These are phyloP conservation scores for Aphelenchoides fujianensis DNA, from an alignment of 1,140 invertebrate species.

Conservation along the genomic window DNA sequence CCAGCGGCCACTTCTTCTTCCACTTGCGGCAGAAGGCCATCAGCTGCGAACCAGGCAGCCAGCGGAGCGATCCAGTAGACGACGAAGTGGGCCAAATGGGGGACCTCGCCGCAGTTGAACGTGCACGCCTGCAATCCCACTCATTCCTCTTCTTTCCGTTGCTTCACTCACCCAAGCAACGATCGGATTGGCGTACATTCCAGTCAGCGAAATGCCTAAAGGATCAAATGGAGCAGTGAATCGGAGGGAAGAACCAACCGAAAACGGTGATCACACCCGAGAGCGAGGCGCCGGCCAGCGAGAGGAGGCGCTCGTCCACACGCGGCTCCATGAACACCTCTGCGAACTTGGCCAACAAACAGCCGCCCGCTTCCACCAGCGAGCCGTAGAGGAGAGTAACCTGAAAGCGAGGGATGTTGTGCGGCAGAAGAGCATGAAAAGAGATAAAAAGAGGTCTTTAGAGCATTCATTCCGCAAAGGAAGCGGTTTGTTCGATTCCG, in stretches of 20 bases:
- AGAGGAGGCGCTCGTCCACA: slow-evolving; percentile 23
- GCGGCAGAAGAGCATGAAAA: no score
- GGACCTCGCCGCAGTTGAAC: slow-evolving; percentile 58
- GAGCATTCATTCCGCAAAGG: no score
- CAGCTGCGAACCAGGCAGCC: slow-evolving; percentile 32
- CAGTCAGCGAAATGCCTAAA: slow-evolving; percentile 50
- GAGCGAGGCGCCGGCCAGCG: slow-evolving; percentile 28
- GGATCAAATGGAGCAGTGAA: slow-evolving; percentile 11
- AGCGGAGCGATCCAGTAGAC: slow-evolving; percentile 58
- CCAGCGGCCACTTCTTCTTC: no score
- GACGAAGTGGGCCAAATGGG: slow-evolving; percentile 51
- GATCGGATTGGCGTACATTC: slow-evolving; percentile 62
- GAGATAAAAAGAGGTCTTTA: no score
- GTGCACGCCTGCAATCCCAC: no score
- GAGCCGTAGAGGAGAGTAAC: slow-evolving; percentile 55
- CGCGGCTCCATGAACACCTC: slow-evolving; percentile 34
- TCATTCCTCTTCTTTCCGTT: no score
- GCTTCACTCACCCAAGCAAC: no score
- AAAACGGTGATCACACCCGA: slow-evolving; percentile 48
- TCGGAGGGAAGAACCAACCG: slow-evolving; percentile 22
- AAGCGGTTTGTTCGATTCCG: no score
- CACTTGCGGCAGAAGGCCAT: neutral
- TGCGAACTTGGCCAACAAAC: slow-evolving; percentile 34
- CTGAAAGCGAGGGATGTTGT: slow-evolving; percentile 32
- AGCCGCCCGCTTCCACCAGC: slow-evolving; percentile 50